Percentiles rank a stretch among this genome's conserved stretches.
phyloP scores from a whole-genome alignment of 1,140 invertebrate species.

The Pemphigus obesinymphae region DNA sequence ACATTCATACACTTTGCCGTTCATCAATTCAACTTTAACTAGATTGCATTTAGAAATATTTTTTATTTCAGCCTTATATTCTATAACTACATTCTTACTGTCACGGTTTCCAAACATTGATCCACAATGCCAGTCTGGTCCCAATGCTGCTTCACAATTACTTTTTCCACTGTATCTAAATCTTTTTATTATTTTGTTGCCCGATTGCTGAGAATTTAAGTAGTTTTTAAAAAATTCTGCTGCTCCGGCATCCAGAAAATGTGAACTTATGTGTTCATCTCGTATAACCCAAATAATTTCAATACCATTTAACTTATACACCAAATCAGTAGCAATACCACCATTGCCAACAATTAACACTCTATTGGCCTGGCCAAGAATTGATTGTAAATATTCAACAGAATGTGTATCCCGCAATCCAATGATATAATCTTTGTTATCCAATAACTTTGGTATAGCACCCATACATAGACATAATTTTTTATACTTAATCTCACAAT shows the following conservation, averaged over 20 bases:
- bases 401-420: conserved; percentile 96
- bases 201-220: conserved; percentile 52
- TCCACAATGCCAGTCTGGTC: conserved; percentile 87
- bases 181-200: conserved; percentile 54
- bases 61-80: conserved; percentile 70
- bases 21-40: conserved; percentile 68
- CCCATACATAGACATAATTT: conserved; percentile 89
- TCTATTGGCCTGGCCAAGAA: conserved; percentile 62
- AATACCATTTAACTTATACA: conserved; percentile 77
- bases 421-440: conserved; percentile 63
- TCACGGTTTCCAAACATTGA: conserved; percentile 56
- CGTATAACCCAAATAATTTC: conserved; percentile 91
- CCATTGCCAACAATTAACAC: conserved; percentile 91
- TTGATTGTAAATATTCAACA: conserved; percentile 71
- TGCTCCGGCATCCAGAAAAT: conserved; percentile 93
- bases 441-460: conserved; percentile 73
- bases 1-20: conserved; percentile 71
- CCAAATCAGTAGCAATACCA: conserved; percentile 94
- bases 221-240: conserved; percentile 79
- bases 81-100: conserved; percentile 53
- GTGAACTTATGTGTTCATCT: conserved; percentile 84
- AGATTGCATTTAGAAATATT: conserved; percentile 51
- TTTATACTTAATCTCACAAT: conserved; percentile 63
- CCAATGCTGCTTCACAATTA: conserved; percentile 73
- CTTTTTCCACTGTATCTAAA: conserved; percentile 36